These are phyloP conservation scores for Chaetophractus vellerosus DNA, from an alignment of 2,797 vertebrate genomes.

Conservation along the genomic window DNA sequence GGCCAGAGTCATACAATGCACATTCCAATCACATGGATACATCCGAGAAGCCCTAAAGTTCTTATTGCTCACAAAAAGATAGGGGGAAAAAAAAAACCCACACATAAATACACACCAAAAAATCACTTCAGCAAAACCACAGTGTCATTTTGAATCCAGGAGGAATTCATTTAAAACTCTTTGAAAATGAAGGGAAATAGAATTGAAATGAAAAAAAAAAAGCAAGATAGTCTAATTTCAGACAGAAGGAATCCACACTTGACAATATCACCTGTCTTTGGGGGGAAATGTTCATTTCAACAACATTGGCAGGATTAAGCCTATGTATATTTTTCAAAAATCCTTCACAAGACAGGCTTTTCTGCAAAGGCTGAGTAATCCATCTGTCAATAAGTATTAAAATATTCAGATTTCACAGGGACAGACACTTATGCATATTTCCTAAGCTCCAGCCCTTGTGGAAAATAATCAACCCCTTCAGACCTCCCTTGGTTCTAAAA, in stretches of 20 bases:
- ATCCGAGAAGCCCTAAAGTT: constrained; percentile 38
- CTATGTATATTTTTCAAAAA: constrained; percentile 78
- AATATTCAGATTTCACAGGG: constrained; percentile 77
- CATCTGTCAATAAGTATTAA: constrained; percentile 83
- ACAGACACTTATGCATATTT: constrained; percentile 64
- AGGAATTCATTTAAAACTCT: constrained; percentile 60
- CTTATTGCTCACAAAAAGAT: neutral
- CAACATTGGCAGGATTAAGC: constrained; percentile 73
- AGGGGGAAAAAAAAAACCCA: neutral
- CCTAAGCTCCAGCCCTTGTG: constrained; percentile 10
- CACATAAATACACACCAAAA: constrained; percentile 42
- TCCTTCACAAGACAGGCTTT: constrained; percentile 74
- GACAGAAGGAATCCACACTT: constrained; percentile 30
- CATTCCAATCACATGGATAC: neutral
- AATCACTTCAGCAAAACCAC: constrained; percentile 2
- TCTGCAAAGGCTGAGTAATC: constrained; percentile 71
- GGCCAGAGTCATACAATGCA: constrained; percentile 33
- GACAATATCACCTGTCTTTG: constrained; percentile 55
- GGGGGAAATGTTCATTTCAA: constrained; percentile 73
- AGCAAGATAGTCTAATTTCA: neutral
- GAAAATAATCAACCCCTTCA: constrained; percentile 53
- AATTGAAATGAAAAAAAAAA: neutral
- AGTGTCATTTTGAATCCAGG: constrained; percentile 34
- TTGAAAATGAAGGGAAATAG: constrained; percentile 4
- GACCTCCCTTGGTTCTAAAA: constrained; percentile 41